These are phyloP conservation scores for Pantherophis vulpinus DNA, from an alignment of 2,797 vertebrate species.

Conservation along the genomic window DNA sequence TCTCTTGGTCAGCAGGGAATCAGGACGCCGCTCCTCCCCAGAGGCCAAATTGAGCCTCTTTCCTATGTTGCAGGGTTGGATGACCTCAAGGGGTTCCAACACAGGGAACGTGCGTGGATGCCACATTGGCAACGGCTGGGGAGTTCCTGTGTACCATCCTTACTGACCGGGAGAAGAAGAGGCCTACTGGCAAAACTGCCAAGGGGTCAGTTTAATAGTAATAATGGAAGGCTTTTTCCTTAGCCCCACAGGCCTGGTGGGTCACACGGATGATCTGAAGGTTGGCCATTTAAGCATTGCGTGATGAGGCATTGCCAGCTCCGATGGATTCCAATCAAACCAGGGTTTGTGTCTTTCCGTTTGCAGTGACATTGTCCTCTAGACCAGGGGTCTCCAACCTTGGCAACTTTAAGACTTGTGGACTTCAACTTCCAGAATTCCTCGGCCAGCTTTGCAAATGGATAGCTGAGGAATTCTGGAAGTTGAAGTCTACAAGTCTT, in stretches of 20 bases:
- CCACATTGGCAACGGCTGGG: not conserved
- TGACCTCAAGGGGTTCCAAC: not conserved
- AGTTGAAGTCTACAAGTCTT: too few species aligned
- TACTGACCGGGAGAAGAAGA: not conserved
- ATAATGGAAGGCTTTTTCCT: not conserved
- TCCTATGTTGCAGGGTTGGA: not conserved
- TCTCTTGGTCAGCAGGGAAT: not conserved
- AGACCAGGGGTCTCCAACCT: too few species aligned
- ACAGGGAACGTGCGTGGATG: not conserved
- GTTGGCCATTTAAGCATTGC: not conserved
- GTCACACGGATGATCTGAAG: not conserved
- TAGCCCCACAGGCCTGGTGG: not conserved
- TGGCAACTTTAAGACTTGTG: too few species aligned
- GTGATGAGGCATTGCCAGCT: not conserved
- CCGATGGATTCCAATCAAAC: not conserved
- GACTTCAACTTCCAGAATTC: too few species aligned
- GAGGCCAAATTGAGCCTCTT: not conserved
- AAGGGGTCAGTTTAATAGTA: not conserved
- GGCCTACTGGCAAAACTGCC: not conserved
- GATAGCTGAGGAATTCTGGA: too few species aligned
- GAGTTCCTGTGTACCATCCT: not conserved
- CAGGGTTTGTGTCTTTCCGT: not conserved
- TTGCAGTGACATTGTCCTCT: not conserved
- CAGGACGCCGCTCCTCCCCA: not conserved
- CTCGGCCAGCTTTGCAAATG: too few species aligned